Percentiles rank a stretch among this genome's conserved stretches.
Conservation (phyloP, 2,888 invertebrate genomes). For the Drosophila mercatorum region DNA sequence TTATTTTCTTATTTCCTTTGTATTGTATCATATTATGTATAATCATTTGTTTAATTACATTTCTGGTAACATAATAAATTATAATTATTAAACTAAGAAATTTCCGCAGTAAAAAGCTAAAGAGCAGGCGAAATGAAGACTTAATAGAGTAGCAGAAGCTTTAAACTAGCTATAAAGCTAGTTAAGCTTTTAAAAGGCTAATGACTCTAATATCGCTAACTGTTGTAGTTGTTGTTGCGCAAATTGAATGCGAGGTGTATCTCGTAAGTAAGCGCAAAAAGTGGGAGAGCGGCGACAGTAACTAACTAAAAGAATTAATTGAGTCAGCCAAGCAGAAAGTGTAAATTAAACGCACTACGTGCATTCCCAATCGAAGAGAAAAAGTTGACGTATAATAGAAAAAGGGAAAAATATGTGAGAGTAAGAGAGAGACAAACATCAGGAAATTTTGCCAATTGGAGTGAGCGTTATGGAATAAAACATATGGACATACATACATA, state of each 20-base stretch:
- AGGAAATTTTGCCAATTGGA: constrained; percentile 56
- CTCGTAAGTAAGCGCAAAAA: constrained; percentile 60
- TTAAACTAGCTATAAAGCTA: constrained; percentile 38
- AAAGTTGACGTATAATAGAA: constrained; percentile 25
- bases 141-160: constrained; percentile 32
- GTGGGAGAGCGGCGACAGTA: constrained; percentile 45
- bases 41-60: neutral
- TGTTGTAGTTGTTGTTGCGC: constrained; percentile 47
- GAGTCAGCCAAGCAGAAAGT: constrained; percentile 77
- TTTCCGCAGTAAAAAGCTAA: constrained; percentile 5
- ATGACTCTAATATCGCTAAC: constrained; percentile 55
- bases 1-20: too few species aligned
- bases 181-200: constrained; percentile 55
- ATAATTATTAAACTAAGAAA: neutral
- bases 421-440: constrained; percentile 21
- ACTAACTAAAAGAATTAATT: constrained; percentile 71
- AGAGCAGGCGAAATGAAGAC: constrained; percentile 11
- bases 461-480: constrained; percentile 54
- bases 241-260: constrained; percentile 28
- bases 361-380: constrained; percentile 32
- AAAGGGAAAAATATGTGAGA: constrained; percentile 9
- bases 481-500: constrained; percentile 28
- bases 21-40: neutral
- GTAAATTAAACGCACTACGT: constrained; percentile 65
- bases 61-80: neutral